These are phyloP conservation scores for Todiramphus chloris DNA, from an alignment of 2,113 vertebrate genomes.

Conservation along the genomic window DNA sequence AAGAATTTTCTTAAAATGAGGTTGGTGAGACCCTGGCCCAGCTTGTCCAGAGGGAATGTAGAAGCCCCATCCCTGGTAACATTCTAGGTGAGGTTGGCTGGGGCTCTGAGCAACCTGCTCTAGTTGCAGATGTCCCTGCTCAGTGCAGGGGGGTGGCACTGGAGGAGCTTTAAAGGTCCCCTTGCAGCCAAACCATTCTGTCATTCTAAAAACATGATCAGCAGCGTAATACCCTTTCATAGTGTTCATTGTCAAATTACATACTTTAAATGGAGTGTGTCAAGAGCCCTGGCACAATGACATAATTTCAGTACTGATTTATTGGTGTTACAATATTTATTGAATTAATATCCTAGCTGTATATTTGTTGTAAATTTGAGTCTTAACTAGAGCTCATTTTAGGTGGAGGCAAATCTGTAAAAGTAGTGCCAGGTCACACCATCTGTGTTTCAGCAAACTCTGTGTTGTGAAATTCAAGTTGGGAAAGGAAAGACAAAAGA, in stretches of 20 bases:
- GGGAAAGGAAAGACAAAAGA: background rate
- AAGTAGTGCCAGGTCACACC: background rate
- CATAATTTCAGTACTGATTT: background rate
- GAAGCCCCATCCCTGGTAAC: background rate
- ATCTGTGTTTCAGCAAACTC: background rate
- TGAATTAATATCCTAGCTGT: background rate
- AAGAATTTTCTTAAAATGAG: background rate
- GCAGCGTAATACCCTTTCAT: background rate
- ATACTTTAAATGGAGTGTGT: background rate
- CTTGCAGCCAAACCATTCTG: background rate
- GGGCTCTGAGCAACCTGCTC: background rate
- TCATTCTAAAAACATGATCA: background rate
- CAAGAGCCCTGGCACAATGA: background rate
- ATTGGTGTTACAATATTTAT: background rate
- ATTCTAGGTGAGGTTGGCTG: background rate
- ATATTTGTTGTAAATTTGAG: background rate
- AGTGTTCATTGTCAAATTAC: background rate
- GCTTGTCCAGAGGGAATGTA: background rate
- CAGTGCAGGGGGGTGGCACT: background rate
- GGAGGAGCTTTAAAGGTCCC: background rate
- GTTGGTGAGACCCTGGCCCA: background rate
- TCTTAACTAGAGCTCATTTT: background rate
- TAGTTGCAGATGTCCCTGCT: background rate
- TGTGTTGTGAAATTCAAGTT: background rate
- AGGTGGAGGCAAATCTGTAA: background rate